These are phyloP conservation scores for Sebastes trivittatus DNA, from an alignment of 2,797 vertebrate species.

Conservation along the genomic window DNA sequence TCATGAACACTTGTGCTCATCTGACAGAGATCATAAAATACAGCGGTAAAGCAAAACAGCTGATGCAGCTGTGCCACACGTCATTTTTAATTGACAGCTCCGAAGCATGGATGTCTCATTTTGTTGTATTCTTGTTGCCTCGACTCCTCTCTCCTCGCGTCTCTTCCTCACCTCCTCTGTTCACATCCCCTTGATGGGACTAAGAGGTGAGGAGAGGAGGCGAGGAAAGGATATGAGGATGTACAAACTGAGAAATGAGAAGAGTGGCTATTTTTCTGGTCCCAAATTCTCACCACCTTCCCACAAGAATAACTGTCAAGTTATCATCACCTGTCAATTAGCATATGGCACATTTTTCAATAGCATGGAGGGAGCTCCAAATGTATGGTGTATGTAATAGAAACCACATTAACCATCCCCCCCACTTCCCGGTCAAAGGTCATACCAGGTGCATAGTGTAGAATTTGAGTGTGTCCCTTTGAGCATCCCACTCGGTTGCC, in stretches of 20 bases:
- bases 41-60: too few relatives aligned
- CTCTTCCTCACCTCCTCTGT: too few relatives aligned
- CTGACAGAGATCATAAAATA: too few relatives aligned
- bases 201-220: background rate
- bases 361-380: background rate
- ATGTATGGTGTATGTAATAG: background rate
- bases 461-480: slow-evolving; percentile 92
- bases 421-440: background rate
- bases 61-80: too few relatives aligned
- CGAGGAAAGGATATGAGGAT: background rate
- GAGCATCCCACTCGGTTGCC: slow-evolving; percentile 95
- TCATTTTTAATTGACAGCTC: too few relatives aligned
- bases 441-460: slow-evolving; percentile 96
- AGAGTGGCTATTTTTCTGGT: background rate
- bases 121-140: too few relatives aligned
- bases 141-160: too few relatives aligned
- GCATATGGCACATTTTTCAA: background rate
- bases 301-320: background rate
- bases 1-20: too few relatives aligned
- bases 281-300: background rate
- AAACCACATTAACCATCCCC: background rate
- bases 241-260: too few relatives aligned
- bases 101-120: too few relatives aligned
- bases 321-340: background rate
- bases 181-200: background rate